Evolutionary conservation across 2,113 vertebrate genomes (phyloP).

Genomic region (Anoura caudifer): DNA sequence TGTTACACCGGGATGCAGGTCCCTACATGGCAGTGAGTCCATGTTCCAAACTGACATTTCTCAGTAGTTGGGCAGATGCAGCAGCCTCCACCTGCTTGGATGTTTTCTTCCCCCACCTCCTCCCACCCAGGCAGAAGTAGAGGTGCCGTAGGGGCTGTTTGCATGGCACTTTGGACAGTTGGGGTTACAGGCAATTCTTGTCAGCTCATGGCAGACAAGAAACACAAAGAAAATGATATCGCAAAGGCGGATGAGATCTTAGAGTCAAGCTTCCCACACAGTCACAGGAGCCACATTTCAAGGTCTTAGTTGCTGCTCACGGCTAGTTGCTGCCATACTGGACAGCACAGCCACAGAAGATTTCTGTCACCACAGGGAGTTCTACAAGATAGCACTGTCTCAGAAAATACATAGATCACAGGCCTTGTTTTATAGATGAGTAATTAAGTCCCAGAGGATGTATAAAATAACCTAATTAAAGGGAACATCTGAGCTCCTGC

Average conservation of each 20-base stretch:
- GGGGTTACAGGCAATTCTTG: background rate
- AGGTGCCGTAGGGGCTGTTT: background rate
- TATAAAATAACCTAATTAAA: background rate
- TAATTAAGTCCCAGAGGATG: background rate
- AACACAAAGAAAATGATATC: background rate
- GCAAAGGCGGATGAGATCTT: background rate
- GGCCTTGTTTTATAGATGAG: background rate
- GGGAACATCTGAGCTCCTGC: background rate
- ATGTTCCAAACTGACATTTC: background rate
- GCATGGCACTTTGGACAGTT: background rate
- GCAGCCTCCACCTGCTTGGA: background rate
- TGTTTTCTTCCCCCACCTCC: no score
- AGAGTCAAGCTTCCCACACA: no score
- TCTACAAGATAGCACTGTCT: background rate
- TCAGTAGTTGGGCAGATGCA: background rate
- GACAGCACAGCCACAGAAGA: background rate
- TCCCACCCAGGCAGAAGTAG: background rate
- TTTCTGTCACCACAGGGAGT: background rate
- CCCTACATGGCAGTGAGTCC: background rate
- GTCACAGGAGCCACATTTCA: background rate
- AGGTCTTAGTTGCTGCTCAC: background rate
- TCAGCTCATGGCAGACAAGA: background rate
- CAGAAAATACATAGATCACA: background rate
- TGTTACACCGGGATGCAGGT: background rate
- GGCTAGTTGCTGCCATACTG: background rate